phyloP scores from a whole-genome alignment of 2,888 invertebrate species.

The Neuroscelio doddi region DNA sequence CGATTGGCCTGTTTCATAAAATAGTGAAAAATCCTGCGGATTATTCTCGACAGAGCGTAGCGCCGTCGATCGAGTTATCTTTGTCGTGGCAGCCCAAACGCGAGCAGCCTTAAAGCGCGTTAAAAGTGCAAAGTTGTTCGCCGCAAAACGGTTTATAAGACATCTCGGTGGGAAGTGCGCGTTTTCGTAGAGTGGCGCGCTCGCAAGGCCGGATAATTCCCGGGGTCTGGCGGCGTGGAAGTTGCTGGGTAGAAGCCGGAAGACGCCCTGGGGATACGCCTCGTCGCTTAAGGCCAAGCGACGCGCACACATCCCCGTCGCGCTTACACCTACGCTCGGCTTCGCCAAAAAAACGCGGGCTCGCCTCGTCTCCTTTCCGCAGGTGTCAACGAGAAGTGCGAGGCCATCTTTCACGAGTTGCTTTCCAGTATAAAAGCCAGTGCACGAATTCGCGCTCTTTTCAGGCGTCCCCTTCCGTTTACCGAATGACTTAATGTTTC shows the following conservation, averaged over 20 bases:
- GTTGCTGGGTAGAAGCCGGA: constrained; percentile 41
- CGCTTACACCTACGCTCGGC: constrained; percentile 8
- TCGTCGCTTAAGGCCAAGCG: constrained; percentile 13
- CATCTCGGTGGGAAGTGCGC: constrained; percentile 21
- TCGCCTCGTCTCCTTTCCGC: constrained; percentile 29
- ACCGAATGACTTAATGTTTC: constrained; percentile 37
- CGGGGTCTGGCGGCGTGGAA: constrained; percentile 28
- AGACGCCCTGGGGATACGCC: constrained; percentile 42
- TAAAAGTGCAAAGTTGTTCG: constrained; percentile 1
- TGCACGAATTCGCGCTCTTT: constrained; percentile 24
- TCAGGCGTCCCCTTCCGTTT: constrained; percentile 22
- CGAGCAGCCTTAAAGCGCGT: not conserved
- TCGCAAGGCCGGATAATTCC: constrained; percentile 34
- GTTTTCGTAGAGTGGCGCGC: no score
- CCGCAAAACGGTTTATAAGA: constrained; percentile 17
- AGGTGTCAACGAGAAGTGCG: constrained; percentile 30
- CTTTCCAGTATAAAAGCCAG: constrained; percentile 28
- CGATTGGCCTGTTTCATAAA: no score
- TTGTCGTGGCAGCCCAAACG: no score
- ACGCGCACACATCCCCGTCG: constrained; percentile 5
- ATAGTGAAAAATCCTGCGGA: no score
- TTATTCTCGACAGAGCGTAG: no score
- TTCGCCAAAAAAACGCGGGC: no score
- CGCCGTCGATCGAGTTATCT: no score
- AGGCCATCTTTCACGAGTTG: constrained; percentile 28